phyloP scores from a whole-genome alignment of 2,797 vertebrate genomes.

The Glyptemys insculpta region DNA sequence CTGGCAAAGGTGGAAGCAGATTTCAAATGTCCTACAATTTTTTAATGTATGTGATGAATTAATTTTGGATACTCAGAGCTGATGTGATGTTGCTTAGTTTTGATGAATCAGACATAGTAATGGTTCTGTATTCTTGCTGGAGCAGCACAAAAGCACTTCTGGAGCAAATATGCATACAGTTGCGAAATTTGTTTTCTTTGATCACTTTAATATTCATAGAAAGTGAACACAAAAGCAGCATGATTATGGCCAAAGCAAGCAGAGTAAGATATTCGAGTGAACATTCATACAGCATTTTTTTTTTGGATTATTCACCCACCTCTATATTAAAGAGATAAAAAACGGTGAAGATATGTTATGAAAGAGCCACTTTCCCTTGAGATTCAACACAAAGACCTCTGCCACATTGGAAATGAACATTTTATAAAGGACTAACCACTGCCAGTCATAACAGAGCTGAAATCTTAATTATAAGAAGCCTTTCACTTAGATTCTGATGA shows the following conservation, averaged over 20 bases:
- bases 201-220: background rate
- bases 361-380: background rate
- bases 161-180: background rate
- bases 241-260: background rate
- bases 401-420: slow-evolving; percentile 10
- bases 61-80: background rate
- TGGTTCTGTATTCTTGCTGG: background rate
- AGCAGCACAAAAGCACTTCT: background rate
- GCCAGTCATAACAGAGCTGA: slow-evolving; percentile 2
- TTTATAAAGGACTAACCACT: background rate
- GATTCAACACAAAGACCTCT: slow-evolving; percentile 10
- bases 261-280: background rate
- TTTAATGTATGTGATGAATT: background rate
- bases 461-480: slow-evolving; percentile 8
- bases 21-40: background rate
- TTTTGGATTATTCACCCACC: background rate
- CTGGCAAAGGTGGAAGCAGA: background rate
- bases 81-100: background rate
- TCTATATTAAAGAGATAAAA: slow-evolving; percentile 14
- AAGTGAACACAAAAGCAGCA: background rate
- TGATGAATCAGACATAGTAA: background rate
- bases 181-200: background rate
- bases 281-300: background rate
- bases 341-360: background rate
- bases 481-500: background rate